A percentile compares a stretch with the other conserved stretches of the same genome.
Conservation (phyloP, 1,140 invertebrate genomes). For the Cryptotermes secundus region DNA sequence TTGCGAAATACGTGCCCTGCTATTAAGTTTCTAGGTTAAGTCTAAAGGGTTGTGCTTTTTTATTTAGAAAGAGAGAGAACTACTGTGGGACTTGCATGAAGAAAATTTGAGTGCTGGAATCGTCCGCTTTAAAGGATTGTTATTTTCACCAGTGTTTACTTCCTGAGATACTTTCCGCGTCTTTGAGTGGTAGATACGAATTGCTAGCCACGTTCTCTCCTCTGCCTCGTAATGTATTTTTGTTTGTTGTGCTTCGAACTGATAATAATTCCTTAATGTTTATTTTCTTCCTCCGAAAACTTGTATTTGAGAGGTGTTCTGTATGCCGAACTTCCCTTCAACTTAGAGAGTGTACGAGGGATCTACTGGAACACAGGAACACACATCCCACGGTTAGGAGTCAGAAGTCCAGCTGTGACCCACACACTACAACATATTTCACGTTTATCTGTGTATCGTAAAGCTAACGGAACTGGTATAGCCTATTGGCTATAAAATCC, state of each 20-base stretch:
- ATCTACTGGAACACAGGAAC: too few relatives aligned
- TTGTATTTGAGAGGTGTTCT: neutral
- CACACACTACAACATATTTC: too few relatives aligned
- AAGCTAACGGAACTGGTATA: too few relatives aligned
- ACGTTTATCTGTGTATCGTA: too few relatives aligned
- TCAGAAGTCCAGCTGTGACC: too few relatives aligned
- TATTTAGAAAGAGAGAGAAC: neutral
- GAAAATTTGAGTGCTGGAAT: slow-evolving; percentile 10
- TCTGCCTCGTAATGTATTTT: neutral
- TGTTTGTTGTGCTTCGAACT: neutral
- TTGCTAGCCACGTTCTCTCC: neutral
- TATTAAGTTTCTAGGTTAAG: too few relatives aligned
- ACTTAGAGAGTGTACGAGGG: too few relatives aligned
- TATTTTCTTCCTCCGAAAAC: neutral
- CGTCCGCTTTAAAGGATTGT: neutral
- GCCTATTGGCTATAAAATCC: too few relatives aligned
- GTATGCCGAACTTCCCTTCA: too few relatives aligned
- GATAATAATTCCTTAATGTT: neutral
- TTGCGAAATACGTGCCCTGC: too few relatives aligned
- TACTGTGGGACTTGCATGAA: neutral
- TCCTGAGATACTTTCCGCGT: neutral
- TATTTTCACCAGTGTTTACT: neutral
- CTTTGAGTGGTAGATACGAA: neutral
- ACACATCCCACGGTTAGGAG: too few relatives aligned
- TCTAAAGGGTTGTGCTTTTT: too few relatives aligned